Conservation (phyloP, 1,140 invertebrate species). For the Pentalonia nigronervosa region DNA sequence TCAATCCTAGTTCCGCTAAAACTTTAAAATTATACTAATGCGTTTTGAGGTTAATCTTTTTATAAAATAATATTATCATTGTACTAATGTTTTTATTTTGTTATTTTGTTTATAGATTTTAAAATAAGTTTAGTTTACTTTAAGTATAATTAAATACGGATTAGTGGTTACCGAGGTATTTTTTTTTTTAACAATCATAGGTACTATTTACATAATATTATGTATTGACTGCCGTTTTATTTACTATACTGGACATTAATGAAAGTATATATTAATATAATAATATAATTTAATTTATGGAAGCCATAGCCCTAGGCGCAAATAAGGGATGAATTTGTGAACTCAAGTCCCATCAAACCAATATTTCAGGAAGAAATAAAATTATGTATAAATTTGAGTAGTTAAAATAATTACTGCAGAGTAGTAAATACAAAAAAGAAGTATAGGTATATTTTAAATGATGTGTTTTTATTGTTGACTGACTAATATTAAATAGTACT, state of each 20-base stretch:
- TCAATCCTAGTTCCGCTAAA: no score
- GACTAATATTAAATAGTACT: not conserved
- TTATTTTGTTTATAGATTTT: not conserved
- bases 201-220: no score
- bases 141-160: not conserved
- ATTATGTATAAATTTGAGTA: not conserved
- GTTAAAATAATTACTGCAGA: not conserved
- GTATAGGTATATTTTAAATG: not conserved
- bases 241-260: not conserved
- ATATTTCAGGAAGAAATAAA: not conserved
- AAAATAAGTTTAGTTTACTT: not conserved
- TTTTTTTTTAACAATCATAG: not conserved
- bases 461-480: not conserved
- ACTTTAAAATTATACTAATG: not conserved
- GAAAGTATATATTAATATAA: not conserved
- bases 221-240: not conserved
- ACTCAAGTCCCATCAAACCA: rapidly evolving
- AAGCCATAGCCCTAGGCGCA: not conserved
- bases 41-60: not conserved
- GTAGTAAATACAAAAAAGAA: not conserved
- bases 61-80: not conserved
- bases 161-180: not conserved
- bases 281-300: conserved; percentile 4
- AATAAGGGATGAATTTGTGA: not conserved
- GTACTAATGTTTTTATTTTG: not conserved